Conservation (phyloP, 2,113 vertebrate genomes). For the Cochlearius cochlearius region DNA sequence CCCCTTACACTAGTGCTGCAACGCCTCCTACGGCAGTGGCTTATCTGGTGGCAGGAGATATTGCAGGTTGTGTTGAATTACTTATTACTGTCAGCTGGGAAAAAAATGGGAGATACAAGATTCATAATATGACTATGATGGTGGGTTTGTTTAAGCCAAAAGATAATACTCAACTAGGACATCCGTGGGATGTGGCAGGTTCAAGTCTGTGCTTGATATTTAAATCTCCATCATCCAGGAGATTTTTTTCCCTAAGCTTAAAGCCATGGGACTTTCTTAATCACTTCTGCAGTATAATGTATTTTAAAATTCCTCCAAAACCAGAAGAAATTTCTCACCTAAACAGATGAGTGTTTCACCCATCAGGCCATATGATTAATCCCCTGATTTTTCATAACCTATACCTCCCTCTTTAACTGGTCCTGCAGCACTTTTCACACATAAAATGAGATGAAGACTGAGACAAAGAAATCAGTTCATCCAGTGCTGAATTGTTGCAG, state of each 20-base stretch:
- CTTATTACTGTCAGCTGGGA: not conserved
- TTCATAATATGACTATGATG: not conserved
- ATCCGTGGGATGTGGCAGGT: not conserved
- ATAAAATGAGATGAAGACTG: not conserved
- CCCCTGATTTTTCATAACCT: not conserved
- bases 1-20: not conserved
- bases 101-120: not conserved
- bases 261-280: not conserved
- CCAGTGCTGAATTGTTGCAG: not conserved
- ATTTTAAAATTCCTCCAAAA: not conserved
- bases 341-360: not conserved
- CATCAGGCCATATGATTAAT: not conserved
- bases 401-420: not conserved
- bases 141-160: not conserved
- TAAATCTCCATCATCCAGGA: not conserved
- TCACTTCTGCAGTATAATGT: not conserved
- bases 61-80: not conserved
- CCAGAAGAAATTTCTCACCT: not conserved
- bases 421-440: not conserved
- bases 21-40: not conserved
- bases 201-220: not conserved
- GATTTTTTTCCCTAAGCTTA: not conserved
- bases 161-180: not conserved
- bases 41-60: not conserved
- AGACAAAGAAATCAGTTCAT: not conserved